Evolutionary conservation across 2,888 invertebrate species (phyloP).

Genomic region (Cephus sareptanus): DNA sequence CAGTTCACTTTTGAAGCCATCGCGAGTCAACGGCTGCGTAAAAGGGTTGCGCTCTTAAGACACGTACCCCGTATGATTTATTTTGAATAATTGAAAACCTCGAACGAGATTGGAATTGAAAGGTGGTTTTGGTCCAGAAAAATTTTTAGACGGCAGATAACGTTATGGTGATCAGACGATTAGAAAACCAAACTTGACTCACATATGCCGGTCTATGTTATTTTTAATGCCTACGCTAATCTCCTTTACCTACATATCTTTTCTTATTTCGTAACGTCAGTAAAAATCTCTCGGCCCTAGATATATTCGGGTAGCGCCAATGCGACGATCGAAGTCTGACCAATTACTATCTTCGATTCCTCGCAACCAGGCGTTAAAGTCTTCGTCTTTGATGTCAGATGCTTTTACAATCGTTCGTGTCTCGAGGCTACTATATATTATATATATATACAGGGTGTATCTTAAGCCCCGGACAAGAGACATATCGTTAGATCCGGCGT

Average conservation of each 20-base stretch:
- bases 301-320: background rate
- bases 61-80: background rate
- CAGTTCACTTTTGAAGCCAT: slow-evolving; percentile 7
- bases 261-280: background rate
- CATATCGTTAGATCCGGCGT: no score
- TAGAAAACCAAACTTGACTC: background rate
- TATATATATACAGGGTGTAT: no score
- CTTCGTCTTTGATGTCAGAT: background rate
- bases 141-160: background rate
- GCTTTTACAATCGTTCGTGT: background rate
- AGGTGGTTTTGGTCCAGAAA: background rate
- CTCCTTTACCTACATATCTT: background rate
- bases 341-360: background rate
- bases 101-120: background rate
- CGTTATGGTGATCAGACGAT: background rate
- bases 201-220: background rate
- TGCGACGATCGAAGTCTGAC: slow-evolving; percentile 2
- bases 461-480: no score
- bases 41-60: background rate
- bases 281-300: background rate
- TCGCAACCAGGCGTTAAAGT: background rate
- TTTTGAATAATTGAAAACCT: background rate
- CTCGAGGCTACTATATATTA: background rate
- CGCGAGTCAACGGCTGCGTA: background rate
- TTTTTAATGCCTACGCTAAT: background rate